Percentiles rank a stretch among this genome's conserved stretches.
Evolutionary conservation across 2,113 vertebrate genomes (phyloP).

Genomic region (Thamnaconus septentrionalis): DNA sequence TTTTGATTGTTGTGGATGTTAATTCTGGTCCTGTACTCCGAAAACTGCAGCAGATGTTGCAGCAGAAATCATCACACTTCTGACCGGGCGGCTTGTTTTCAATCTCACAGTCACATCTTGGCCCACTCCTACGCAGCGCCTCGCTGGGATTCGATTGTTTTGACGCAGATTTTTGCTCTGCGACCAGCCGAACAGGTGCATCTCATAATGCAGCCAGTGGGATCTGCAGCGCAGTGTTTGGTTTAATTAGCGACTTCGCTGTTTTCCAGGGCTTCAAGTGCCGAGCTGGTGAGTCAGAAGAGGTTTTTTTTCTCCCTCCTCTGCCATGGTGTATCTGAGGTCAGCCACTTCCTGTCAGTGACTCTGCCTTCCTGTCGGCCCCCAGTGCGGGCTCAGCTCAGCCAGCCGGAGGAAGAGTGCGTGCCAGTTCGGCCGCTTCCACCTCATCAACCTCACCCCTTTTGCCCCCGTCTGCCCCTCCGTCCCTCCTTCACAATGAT

Average conservation of each 20-base stretch:
- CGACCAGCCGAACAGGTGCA: no score
- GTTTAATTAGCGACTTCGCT: constrained; percentile 20
- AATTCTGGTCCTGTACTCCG: no score
- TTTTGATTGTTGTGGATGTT: no score
- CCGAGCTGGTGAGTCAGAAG: constrained; percentile 45
- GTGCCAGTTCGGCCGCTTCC: constrained; percentile 64
- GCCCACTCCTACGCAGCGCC: no score
- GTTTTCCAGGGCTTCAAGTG: constrained; percentile 18
- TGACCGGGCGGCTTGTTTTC: no score
- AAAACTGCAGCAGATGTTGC: no score
- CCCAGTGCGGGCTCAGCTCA: constrained; percentile 30
- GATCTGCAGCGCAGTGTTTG: neutral
- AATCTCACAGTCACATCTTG: no score
- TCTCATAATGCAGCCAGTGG: no score
- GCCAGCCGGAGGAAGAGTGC: constrained; percentile 28
- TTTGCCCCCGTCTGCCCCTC: constrained; percentile 44
- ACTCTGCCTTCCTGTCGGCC: constrained; percentile 47
- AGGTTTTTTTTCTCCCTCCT: constrained; percentile 54
- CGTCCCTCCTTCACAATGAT: constrained; percentile 38
- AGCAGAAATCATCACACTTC: no score
- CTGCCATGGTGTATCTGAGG: constrained; percentile 44
- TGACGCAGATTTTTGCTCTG: no score
- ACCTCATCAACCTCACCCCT: constrained; percentile 58
- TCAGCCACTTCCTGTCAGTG: constrained; percentile 32
- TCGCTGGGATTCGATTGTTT: no score